Percentiles rank a stretch among this genome's conserved stretches.
phyloP scores from a whole-genome alignment of 2,113 vertebrate genomes.

The Bubo bubo region DNA sequence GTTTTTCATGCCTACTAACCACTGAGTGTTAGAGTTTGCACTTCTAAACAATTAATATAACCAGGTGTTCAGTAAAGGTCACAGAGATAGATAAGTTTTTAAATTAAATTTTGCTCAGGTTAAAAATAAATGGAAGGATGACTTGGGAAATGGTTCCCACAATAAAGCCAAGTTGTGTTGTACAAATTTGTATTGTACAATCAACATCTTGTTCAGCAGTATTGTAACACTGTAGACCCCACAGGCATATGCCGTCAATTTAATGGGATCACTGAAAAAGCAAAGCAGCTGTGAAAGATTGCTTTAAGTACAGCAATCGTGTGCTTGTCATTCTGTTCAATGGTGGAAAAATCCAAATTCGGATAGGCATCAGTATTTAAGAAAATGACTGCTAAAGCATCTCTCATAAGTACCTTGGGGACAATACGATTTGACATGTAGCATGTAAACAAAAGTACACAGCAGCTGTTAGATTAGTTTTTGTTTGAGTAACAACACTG shows the following conservation, averaged over 20 bases:
- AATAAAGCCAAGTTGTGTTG: slow-evolving; percentile 58
- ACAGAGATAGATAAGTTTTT: not conserved
- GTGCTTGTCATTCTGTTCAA: slow-evolving; percentile 89
- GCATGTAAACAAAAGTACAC: slow-evolving; percentile 78
- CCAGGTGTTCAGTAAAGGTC: slow-evolving; percentile 52
- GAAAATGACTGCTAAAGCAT: slow-evolving; percentile 84
- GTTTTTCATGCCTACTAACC: slow-evolving; percentile 55
- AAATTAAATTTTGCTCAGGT: slow-evolving; percentile 51
- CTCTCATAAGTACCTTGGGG: slow-evolving; percentile 78
- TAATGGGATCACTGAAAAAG: slow-evolving; percentile 81
- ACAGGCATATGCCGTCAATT: slow-evolving; percentile 81
- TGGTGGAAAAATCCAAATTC: slow-evolving; percentile 81
- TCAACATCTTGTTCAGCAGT: slow-evolving; percentile 71
- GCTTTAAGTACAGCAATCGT: slow-evolving; percentile 88
- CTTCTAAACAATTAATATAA: slow-evolving; percentile 69
- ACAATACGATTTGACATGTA: slow-evolving; percentile 77
- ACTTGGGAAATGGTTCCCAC: not conserved
- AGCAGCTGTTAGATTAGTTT: slow-evolving; percentile 80
- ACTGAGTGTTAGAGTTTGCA: slow-evolving; percentile 14
- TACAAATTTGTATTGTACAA: slow-evolving; percentile 54
- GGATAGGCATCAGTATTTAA: slow-evolving; percentile 88
- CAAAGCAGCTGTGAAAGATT: slow-evolving; percentile 86
- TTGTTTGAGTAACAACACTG: slow-evolving; percentile 67
- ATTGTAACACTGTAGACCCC: slow-evolving; percentile 69
- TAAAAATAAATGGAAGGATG: slow-evolving; percentile 13